Evolutionary conservation across 2,797 vertebrate genomes (phyloP).

Genomic region (Chrosomus eos): DNA sequence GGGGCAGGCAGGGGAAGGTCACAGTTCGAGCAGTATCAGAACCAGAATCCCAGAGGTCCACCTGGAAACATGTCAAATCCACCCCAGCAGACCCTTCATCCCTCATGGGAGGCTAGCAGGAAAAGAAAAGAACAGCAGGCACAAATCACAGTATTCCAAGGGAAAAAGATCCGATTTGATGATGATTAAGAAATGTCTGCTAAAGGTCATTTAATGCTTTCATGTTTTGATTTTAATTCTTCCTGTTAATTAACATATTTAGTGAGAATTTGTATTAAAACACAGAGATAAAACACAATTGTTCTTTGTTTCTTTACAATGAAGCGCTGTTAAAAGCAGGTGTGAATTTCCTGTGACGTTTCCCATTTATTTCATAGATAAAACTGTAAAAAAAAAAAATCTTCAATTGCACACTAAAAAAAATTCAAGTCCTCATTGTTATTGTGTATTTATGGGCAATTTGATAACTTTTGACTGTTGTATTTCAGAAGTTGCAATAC

Average conservation of each 20-base stretch:
- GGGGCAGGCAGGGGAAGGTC: slow-evolving; percentile 70
- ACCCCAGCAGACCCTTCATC: slow-evolving; percentile 85
- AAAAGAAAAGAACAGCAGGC: slow-evolving; percentile 89
- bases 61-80: slow-evolving; percentile 50
- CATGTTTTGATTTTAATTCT: neutral
- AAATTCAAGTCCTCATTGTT: neutral
- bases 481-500: neutral
- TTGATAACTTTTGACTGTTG: neutral
- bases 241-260: neutral
- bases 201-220: neutral
- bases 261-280: slow-evolving; percentile 5
- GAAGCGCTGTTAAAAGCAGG: neutral
- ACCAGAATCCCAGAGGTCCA: slow-evolving; percentile 60
- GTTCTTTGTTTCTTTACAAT: neutral
- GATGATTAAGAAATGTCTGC: slow-evolving; percentile 70
- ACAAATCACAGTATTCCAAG: slow-evolving; percentile 90
- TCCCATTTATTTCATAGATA: neutral
- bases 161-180: slow-evolving; percentile 95
- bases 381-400: neutral
- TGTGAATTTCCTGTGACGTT: neutral
- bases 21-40: slow-evolving; percentile 58
- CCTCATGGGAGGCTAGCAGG: slow-evolving; percentile 96
- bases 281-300: neutral
- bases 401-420: neutral
- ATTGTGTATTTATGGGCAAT: neutral